Base-by-base conservation (phyloP, 2,797 vertebrate genomes). In the Megalops cyprinoides region DNA sequence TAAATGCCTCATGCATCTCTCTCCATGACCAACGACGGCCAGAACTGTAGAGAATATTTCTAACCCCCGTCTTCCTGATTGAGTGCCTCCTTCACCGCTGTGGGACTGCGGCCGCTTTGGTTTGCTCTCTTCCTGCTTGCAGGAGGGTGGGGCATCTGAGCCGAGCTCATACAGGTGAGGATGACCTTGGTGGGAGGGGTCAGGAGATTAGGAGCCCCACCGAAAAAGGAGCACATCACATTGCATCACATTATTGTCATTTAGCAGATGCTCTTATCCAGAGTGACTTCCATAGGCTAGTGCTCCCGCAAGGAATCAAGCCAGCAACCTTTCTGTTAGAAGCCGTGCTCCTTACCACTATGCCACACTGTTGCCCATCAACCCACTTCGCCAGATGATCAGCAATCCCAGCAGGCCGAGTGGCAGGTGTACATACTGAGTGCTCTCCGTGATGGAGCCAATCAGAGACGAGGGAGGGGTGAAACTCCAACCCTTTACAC, bases 101-200 rank as follows among this genome's bases (percentile, higher is more conserved):
- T 5, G 58, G 51, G 15, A 34, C 8, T 56, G 53, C 9, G 75
- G 53, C 75, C 75, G 77, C 56, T 56, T n/a, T n/a, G n/a, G n/a
- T n/a, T n/a, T 58, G 75, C 58, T 51, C 75, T 77, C 75, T 77
- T 34, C 34, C 31, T 56, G 53, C 31, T 58, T 53, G 39, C 51
- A 56, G 34, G 53, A 76, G 74, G 48, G 49, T 46, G 25, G 25
- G 0, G 76, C 44, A n/a, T 55, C 37, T 77, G 55, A n/a, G 53
- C 44, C 60, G 75, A 80, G 71, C 69, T 80, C 71, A 75, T 74
- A 74, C 48, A 60, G 71, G 15, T 7, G 31, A 25, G n/a, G n/a
- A n/a, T n/a, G n/a, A n/a, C n/a, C n/a, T n/a, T n/a, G n/a, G n/a
- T n/a, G n/a, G n/a, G n/a, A n/a, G n/a, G n/a, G n/a, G n/a, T n/a